phyloP scores from a whole-genome alignment of 2,888 invertebrate genomes.

The Leptopterna dolabrata region DNA sequence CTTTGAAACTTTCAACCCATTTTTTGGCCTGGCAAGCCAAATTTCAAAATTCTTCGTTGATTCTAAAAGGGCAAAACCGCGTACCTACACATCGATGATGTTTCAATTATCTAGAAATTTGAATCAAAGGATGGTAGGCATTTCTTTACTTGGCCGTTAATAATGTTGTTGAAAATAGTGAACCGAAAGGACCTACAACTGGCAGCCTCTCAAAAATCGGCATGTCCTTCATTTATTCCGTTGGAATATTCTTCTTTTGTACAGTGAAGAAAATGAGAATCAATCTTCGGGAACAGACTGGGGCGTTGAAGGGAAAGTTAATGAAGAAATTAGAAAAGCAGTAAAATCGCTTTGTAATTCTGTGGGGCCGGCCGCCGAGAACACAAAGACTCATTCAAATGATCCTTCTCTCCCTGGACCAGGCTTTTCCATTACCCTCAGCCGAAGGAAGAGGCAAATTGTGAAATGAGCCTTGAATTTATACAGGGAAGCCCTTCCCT shows the following conservation, averaged over 20 bases:
- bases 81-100: no score
- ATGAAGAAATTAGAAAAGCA: constrained; percentile 29
- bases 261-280: not conserved
- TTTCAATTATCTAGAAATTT: no score
- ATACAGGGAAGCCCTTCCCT: constrained; percentile 25
- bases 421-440: not conserved
- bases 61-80: no score
- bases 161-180: no score
- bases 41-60: no score
- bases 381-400: not conserved
- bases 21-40: no score
- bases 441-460: constrained; percentile 43
- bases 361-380: not conserved
- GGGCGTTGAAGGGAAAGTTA: not conserved
- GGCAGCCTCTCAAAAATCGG: not conserved
- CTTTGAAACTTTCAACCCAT: no score
- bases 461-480: constrained; percentile 51
- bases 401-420: not conserved
- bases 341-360: constrained; percentile 24
- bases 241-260: not conserved
- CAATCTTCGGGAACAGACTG: not conserved
- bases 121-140: no score
- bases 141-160: no score
- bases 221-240: not conserved
- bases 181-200: no score